These are phyloP conservation scores for Thalpophila matura DNA, from an alignment of 2,888 invertebrate genomes.

Conservation along the genomic window DNA sequence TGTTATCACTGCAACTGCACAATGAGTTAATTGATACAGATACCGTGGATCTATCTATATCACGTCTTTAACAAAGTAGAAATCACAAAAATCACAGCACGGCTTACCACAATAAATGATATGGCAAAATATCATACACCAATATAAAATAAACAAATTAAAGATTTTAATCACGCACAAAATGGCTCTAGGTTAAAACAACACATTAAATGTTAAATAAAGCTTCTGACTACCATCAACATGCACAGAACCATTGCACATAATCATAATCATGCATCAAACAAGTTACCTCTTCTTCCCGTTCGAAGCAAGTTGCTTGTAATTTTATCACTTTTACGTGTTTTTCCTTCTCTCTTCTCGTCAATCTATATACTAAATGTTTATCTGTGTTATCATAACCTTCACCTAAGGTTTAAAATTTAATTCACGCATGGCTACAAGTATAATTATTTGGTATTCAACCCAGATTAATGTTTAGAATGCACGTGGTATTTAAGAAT, in stretches of 20 bases:
- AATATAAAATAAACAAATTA: slow-evolving; percentile 36
- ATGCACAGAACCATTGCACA: slow-evolving; percentile 83
- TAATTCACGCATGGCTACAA: slow-evolving; percentile 87
- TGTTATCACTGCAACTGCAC: slow-evolving; percentile 44
- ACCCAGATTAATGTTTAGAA: slow-evolving; percentile 87
- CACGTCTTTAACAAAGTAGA: slow-evolving; percentile 16
- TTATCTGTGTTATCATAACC: slow-evolving; percentile 79
- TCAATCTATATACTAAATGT: slow-evolving; percentile 77
- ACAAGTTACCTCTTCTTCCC: slow-evolving; percentile 75
- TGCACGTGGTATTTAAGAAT: slow-evolving; percentile 87
- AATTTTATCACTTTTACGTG: slow-evolving; percentile 74
- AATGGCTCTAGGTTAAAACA: slow-evolving; percentile 83
- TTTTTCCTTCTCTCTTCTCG: slow-evolving; percentile 78
- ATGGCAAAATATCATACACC: slow-evolving; percentile 40
- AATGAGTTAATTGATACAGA: slow-evolving; percentile 41
- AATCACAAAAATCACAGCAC: slow-evolving; percentile 58
- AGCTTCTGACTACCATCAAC: slow-evolving; percentile 75
- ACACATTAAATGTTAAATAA: slow-evolving; percentile 71
- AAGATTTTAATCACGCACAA: slow-evolving; percentile 77
- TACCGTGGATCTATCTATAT: slow-evolving; percentile 44
- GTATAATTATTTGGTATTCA: slow-evolving; percentile 80
- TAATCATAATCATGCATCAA: slow-evolving; percentile 81
- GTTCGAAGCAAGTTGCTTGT: slow-evolving; percentile 76
- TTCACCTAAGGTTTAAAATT: slow-evolving; percentile 76
- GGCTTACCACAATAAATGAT: slow-evolving; percentile 53